A percentile compares a stretch with the other conserved stretches of the same genome.
Conservation (phyloP, 2,888 invertebrate genomes). For the Allygus modestus region DNA sequence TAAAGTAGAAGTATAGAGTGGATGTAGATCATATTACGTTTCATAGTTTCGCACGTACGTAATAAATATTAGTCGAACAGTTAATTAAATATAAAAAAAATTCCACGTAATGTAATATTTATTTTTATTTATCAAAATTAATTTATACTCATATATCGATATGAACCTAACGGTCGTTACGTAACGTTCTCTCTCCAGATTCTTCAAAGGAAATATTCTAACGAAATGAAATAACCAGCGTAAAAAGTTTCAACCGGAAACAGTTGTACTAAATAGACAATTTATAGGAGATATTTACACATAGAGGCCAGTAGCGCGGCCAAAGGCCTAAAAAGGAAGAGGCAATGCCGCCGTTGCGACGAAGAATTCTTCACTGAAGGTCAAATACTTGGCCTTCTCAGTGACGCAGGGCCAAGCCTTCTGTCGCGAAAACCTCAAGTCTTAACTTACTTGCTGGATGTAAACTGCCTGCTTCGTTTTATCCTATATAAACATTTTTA, state of each 20-base stretch:
- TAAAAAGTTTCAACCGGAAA: neutral
- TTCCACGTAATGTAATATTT: too few relatives aligned
- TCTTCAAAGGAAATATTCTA: neutral
- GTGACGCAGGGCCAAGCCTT: conserved; percentile 10
- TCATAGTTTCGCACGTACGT: too few relatives aligned
- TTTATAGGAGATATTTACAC: neutral
- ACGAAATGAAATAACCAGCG: neutral
- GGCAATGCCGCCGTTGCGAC: conserved; percentile 21
- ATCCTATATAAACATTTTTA: too few relatives aligned
- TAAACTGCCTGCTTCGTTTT: neutral
- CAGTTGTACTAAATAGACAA: neutral
- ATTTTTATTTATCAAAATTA: too few relatives aligned
- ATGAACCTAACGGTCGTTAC: too few relatives aligned
- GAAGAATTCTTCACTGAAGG: neutral
- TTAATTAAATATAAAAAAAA: too few relatives aligned
- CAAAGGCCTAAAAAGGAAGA: conserved; percentile 36
- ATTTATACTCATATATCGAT: too few relatives aligned
- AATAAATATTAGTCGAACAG: too few relatives aligned
- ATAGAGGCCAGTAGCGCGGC: conserved; percentile 35
- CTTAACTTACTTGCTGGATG: neutral
- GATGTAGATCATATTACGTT: too few relatives aligned
- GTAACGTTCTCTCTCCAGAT: too few relatives aligned
- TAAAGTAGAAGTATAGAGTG: too few relatives aligned
- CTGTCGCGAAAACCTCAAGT: neutral
- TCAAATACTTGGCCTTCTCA: conserved; percentile 32